Conservation (phyloP, 2,888 invertebrate species). For the Alentia gelatinosa region DNA sequence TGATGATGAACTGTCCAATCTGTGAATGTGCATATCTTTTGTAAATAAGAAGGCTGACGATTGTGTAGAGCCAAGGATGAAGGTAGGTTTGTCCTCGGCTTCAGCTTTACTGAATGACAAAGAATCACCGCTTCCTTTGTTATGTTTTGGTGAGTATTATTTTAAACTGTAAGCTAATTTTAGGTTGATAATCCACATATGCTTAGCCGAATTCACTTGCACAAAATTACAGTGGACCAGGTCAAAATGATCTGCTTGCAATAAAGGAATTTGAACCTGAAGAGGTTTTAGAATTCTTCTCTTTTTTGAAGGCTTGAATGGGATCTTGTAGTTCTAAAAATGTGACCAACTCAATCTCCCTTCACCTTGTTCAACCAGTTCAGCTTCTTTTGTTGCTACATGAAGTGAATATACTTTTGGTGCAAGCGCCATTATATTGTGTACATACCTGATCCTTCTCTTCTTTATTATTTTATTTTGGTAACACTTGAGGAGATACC, state of each 20-base stretch:
- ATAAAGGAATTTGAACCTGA: neutral
- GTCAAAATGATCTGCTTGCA: neutral
- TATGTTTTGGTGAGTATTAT: neutral
- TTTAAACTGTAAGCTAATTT: neutral
- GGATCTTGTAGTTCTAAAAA: no score
- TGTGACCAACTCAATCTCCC: no score
- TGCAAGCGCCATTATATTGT: constrained; percentile 23
- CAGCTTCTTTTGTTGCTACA: neutral
- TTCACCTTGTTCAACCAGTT: neutral
- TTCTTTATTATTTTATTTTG: neutral
- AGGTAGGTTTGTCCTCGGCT: neutral
- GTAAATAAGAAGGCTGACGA: neutral
- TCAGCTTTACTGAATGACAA: neutral
- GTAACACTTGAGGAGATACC: constrained; percentile 30
- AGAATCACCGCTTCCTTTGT: neutral
- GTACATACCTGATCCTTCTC: no score
- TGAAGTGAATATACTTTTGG: constrained; percentile 31
- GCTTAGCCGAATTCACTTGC: neutral
- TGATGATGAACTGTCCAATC: neutral
- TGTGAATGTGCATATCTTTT: neutral
- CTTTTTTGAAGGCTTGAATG: neutral
- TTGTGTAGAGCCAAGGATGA: neutral
- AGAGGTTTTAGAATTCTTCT: neutral
- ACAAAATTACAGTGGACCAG: neutral
- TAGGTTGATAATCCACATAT: neutral